Percentiles rank a stretch among this genome's conserved stretches.
Evolutionary conservation across 1,140 invertebrate species (phyloP).

Genomic region (Microplitis demolitor): DNA sequence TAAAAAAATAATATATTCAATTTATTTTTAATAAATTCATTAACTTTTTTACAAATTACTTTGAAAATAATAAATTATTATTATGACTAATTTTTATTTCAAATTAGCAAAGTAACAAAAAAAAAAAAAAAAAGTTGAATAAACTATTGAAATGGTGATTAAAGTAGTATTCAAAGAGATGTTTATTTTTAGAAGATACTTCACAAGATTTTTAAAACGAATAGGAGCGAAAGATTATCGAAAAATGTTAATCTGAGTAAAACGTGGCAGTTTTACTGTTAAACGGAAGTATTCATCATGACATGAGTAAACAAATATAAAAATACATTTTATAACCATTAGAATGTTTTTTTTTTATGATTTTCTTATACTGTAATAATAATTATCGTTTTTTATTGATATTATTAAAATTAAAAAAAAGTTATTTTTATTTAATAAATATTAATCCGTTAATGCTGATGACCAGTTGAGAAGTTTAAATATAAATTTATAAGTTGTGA

Average conservation of each 20-base stretch:
- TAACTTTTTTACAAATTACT: too few relatives aligned
- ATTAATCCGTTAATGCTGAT: not conserved
- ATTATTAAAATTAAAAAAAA: not conserved
- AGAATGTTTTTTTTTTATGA: not conserved
- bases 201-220: not conserved
- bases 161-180: not conserved
- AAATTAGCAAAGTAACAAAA: not conserved
- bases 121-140: not conserved
- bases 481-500: constrained; percentile 46
- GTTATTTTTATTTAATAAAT: too few relatives aligned
- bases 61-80: too few relatives aligned
- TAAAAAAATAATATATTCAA: too few relatives aligned
- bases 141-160: not conserved
- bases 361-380: not conserved
- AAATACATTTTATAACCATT: constrained; percentile 37
- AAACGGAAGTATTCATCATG: constrained; percentile 2
- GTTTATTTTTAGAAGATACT: constrained; percentile 4
- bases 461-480: constrained; percentile 37
- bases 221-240: not conserved
- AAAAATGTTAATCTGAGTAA: not conserved
- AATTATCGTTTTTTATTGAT: not conserved
- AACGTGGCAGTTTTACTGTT: not conserved
- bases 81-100: too few relatives aligned
- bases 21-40: too few relatives aligned
- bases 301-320: constrained; percentile 1